Evolutionary conservation across 2,888 invertebrate genomes (phyloP).

Genomic region (Latheticus oryzae): DNA sequence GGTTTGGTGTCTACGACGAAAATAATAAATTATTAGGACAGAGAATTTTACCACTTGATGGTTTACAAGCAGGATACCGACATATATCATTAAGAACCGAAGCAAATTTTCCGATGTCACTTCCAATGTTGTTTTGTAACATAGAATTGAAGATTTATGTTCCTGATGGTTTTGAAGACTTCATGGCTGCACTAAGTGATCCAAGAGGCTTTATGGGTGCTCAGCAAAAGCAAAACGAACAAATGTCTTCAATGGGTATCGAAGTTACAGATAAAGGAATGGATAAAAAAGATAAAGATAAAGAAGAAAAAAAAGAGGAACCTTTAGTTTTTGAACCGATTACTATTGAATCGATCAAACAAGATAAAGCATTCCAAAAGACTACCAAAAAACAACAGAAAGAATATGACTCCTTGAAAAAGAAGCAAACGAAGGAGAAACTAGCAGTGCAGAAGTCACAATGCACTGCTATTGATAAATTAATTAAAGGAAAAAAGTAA

Average conservation of each 20-base stretch:
- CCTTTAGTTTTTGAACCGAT: constrained; percentile 90
- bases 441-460: constrained; percentile 90
- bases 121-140: constrained; percentile 99
- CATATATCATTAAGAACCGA: constrained; percentile 98
- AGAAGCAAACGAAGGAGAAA: constrained; percentile 94
- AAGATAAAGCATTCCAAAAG: constrained; percentile 93
- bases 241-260: constrained; percentile 96
- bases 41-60: constrained; percentile 96
- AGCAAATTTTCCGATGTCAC: constrained; percentile 98
- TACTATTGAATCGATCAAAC: constrained; percentile 85
- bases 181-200: constrained; percentile 97
- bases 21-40: constrained; percentile 96
- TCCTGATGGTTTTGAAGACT: constrained; percentile 98
- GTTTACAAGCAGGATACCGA: constrained; percentile 96
- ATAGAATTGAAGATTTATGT: constrained; percentile 99
- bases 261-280: constrained; percentile 72
- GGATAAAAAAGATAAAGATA: constrained; percentile 73
- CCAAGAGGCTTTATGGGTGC: constrained; percentile 92
- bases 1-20: constrained; percentile 99
- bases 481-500: constrained; percentile 93
- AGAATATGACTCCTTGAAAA: constrained; percentile 90
- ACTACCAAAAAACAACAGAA: constrained; percentile 95
- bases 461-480: constrained; percentile 90
- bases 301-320: constrained; percentile 80
- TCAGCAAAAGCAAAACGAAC: constrained; percentile 87